phyloP scores from a whole-genome alignment of 1,140 invertebrate species.

The Drosophila insularis region DNA sequence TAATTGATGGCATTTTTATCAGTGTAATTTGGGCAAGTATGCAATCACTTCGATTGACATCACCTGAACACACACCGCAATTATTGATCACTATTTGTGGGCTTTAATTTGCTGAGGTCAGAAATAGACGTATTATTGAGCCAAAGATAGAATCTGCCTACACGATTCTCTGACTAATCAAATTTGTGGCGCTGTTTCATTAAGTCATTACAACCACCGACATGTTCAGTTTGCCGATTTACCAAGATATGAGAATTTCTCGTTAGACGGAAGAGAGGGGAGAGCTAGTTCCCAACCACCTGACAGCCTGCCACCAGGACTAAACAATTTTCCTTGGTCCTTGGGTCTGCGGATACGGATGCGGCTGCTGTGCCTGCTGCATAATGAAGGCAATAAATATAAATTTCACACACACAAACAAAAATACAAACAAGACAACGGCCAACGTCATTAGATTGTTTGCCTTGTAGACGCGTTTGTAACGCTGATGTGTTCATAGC shows the following conservation, averaged over 20 bases:
- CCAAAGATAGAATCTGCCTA: neutral
- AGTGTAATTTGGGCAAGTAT: slow-evolving; percentile 10
- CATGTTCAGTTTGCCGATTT: slow-evolving; percentile 5
- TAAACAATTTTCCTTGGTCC: slow-evolving; percentile 46
- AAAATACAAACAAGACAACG: slow-evolving; percentile 53
- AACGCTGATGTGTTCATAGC: slow-evolving; percentile 82
- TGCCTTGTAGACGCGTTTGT: slow-evolving; percentile 80
- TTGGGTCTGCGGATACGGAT: slow-evolving; percentile 1
- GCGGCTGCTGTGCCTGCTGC: slow-evolving; percentile 53
- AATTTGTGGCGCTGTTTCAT: slow-evolving; percentile 49
- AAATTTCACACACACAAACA: slow-evolving; percentile 68
- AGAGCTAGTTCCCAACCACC: slow-evolving; percentile 20
- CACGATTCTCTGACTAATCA: slow-evolving; percentile 37
- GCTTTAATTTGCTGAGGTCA: neutral
- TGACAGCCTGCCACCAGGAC: slow-evolving; percentile 23
- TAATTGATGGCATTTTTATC: slow-evolving; percentile 25
- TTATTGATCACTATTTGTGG: neutral
- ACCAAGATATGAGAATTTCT: neutral
- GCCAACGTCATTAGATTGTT: slow-evolving; percentile 74
- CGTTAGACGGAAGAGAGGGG: neutral
- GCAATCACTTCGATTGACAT: slow-evolving; percentile 5
- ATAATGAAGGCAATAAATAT: slow-evolving; percentile 82
- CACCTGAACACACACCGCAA: neutral
- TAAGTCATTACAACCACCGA: slow-evolving; percentile 54
- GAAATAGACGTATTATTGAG: neutral